phyloP scores from a whole-genome alignment of 2,797 vertebrate genomes.

The Anguilla pacifica region DNA sequence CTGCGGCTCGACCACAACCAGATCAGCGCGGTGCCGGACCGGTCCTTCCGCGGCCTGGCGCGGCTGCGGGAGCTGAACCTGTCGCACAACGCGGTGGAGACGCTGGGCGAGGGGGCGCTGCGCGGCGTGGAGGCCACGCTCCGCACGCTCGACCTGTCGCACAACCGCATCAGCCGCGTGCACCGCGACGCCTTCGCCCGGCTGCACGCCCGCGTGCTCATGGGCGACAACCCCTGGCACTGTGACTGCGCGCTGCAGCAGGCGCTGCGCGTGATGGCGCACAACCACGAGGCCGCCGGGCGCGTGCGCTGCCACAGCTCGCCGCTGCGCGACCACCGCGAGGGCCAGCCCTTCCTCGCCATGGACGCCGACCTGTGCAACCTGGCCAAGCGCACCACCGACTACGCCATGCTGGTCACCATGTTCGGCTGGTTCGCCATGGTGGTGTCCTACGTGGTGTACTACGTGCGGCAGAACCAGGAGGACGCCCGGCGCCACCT shows the following conservation, averaged over 20 bases:
- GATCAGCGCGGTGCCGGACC: constrained; percentile 92
- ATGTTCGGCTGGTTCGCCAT: constrained; percentile 99
- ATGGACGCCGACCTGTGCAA: constrained; percentile 94
- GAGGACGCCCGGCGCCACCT: constrained; percentile 95
- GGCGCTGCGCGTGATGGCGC: constrained; percentile 91
- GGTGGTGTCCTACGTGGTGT: constrained; percentile 98
- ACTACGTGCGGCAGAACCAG: constrained; percentile 97
- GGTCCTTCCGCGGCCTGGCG: constrained; percentile 90
- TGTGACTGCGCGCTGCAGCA: constrained; percentile 97
- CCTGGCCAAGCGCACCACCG: constrained; percentile 94
- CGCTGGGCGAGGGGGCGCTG: constrained; percentile 92
- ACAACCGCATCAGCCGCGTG: constrained; percentile 95
- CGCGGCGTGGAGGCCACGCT: constrained; percentile 89
- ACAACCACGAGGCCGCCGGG: constrained; percentile 90
- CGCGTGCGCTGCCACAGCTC: constrained; percentile 93
- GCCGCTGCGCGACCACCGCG: constrained; percentile 86
- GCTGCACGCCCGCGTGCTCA: constrained; percentile 88
- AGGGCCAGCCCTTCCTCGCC: constrained; percentile 87
- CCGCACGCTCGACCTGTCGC: constrained; percentile 92
- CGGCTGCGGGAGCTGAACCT: constrained; percentile 92
- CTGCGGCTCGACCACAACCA: constrained; percentile 95
- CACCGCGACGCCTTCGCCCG: constrained; percentile 94
- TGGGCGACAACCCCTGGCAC: constrained; percentile 98
- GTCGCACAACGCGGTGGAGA: constrained; percentile 93
- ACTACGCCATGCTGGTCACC: constrained; percentile 98